Conservation (phyloP, 1,140 invertebrate species). For the Lordiphosa collinella region DNA sequence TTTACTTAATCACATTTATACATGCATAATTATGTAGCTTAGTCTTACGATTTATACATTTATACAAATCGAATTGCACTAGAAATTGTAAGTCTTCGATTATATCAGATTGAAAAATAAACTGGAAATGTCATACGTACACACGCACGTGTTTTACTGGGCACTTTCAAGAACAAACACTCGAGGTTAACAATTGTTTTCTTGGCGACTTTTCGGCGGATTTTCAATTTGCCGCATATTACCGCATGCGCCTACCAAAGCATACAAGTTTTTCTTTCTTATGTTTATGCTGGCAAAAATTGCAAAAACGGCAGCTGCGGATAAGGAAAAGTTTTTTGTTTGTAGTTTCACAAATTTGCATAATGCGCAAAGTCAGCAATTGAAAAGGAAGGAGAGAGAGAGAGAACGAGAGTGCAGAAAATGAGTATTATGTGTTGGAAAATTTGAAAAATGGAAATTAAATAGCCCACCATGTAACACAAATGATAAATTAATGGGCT, state of each 20-base stretch:
- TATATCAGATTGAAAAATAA: slow-evolving; percentile 32
- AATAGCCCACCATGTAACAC: not conserved
- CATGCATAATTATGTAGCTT: slow-evolving; percentile 59
- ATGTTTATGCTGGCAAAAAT: slow-evolving; percentile 9
- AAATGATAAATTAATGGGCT: not conserved
- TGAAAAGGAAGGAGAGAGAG: not conserved
- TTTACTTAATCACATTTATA: slow-evolving; percentile 18
- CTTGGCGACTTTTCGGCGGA: slow-evolving; percentile 32
- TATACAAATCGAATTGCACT: slow-evolving; percentile 29
- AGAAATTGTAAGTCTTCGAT: slow-evolving; percentile 41
- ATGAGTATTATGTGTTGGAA: not conserved
- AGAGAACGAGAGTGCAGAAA: not conserved
- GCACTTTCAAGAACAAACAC: slow-evolving; percentile 1
- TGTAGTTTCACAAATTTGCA: slow-evolving; percentile 40
- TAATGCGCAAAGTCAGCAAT: slow-evolving; percentile 35
- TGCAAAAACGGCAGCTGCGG: slow-evolving; percentile 31
- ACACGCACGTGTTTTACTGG: not conserved
- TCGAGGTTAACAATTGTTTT: slow-evolving; percentile 19
- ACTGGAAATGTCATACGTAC: slow-evolving; percentile 24
- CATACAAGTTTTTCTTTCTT: not conserved
- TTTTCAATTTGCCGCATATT: slow-evolving; percentile 25
- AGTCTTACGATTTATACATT: slow-evolving; percentile 56
- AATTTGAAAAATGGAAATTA: slow-evolving; percentile 10
- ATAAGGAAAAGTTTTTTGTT: slow-evolving; percentile 11
- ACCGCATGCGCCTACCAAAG: slow-evolving; percentile 11